Conservation (phyloP, 1,140 invertebrate species). For the roundworm (Caenorhabditis elegans) region DNA sequence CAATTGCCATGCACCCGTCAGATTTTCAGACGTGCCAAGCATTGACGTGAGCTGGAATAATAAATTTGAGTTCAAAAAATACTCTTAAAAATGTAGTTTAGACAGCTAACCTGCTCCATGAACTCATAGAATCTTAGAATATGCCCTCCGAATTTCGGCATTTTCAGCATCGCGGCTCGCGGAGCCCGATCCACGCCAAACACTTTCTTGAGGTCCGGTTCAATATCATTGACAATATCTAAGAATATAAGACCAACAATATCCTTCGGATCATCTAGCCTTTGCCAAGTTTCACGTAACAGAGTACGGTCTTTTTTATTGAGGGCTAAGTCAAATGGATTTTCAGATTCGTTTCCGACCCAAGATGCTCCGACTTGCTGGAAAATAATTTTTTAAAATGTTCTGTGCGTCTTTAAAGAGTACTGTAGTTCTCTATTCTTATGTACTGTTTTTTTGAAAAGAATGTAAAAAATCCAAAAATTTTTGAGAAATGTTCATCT, state of each 20-base stretch:
- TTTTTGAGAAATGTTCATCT: too few relatives aligned
- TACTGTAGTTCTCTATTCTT: too few relatives aligned
- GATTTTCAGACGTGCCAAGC: constrained; percentile 63
- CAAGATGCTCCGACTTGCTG: constrained; percentile 52
- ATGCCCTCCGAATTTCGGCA: constrained; percentile 64
- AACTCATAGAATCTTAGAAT: constrained; percentile 61
- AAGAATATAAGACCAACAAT: constrained; percentile 63
- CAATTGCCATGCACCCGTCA: constrained; percentile 61
- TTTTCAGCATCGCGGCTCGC: constrained; percentile 61
- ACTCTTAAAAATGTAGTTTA: not conserved
- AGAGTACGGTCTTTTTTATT: constrained; percentile 63
- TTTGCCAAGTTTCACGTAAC: constrained; percentile 62
- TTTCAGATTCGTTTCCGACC: constrained; percentile 64
- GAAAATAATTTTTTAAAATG: too few relatives aligned
- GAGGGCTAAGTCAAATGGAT: constrained; percentile 59
- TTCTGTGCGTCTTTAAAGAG: too few relatives aligned
- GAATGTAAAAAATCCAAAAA: too few relatives aligned
- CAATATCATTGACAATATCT: constrained; percentile 62
- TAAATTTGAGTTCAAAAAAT: not conserved
- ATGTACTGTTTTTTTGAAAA: too few relatives aligned
- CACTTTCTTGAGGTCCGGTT: constrained; percentile 63
- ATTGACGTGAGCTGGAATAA: constrained; percentile 58
- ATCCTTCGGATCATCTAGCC: constrained; percentile 63
- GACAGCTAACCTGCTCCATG: constrained; percentile 58
- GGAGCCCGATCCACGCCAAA: constrained; percentile 64